phyloP scores from a whole-genome alignment of 1,140 invertebrate genomes.

The Calosoma granatense region DNA sequence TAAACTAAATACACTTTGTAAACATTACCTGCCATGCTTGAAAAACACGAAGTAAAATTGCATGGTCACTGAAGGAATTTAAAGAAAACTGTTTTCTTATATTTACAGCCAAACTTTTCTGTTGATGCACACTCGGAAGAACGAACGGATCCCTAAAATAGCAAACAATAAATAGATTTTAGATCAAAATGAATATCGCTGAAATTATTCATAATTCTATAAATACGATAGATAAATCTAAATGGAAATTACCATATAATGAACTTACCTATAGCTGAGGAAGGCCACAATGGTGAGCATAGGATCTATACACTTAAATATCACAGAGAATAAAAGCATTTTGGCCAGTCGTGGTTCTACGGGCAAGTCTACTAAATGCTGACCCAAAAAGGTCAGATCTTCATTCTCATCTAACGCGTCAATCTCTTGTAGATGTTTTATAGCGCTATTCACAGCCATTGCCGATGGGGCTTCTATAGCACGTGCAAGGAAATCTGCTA shows the following conservation, averaged over 20 bases:
- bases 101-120: conserved; percentile 47
- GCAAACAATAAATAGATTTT: conserved; percentile 21
- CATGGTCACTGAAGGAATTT: conserved; percentile 82
- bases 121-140: conserved; percentile 55
- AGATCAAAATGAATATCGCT: conserved; percentile 15
- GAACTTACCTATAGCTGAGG: conserved; percentile 69
- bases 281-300: conserved; percentile 85
- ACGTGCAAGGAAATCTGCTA: conserved; percentile 69
- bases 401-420: conserved; percentile 69
- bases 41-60: conserved; percentile 76
- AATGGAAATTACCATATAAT: conserved; percentile 21
- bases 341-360: conserved; percentile 86
- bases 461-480: conserved; percentile 79
- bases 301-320: conserved; percentile 91
- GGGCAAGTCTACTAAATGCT: conserved; percentile 78
- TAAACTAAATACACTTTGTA: conserved; percentile 10
- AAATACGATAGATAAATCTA: too few species aligned
- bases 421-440: conserved; percentile 54
- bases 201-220: too few species aligned
- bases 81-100: conserved; percentile 61
- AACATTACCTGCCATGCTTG: conserved; percentile 55
- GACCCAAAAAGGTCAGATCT: conserved; percentile 62
- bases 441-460: conserved; percentile 62
- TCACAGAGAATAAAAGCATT: conserved; percentile 81
- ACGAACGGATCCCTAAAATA: conserved; percentile 70